phyloP scores from a whole-genome alignment of 2,888 invertebrate genomes.

The Orthonevra nobilis region DNA sequence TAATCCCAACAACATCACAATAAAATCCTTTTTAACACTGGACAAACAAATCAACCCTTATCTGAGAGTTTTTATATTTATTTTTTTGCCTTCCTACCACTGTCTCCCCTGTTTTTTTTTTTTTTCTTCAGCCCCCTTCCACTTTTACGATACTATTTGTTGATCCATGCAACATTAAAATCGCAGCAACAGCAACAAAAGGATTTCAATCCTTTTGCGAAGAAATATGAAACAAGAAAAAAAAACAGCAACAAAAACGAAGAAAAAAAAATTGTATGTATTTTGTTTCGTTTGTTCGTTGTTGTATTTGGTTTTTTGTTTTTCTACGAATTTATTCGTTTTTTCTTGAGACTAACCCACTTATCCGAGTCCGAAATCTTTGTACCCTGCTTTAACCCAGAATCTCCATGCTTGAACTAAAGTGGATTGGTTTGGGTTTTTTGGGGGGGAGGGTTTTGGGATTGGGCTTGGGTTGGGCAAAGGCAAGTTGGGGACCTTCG shows the following conservation, averaged over 20 bases:
- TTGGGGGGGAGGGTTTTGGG: too few species aligned
- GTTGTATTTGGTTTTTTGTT: conserved; percentile 42
- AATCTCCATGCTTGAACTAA: conserved; percentile 59
- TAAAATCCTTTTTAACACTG: conserved; percentile 62
- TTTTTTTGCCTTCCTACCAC: conserved; percentile 4
- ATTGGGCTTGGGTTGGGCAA: conserved; percentile 1
- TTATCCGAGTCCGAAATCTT: conserved; percentile 66
- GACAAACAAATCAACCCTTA: conserved; percentile 70
- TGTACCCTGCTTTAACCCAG: conserved; percentile 63
- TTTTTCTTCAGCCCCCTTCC: conserved; percentile 2
- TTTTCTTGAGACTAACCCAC: conserved; percentile 69
- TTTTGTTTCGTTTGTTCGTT: conserved; percentile 37
- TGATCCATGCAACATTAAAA: conserved; percentile 53
- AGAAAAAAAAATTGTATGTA: too few species aligned
- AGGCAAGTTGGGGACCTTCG: conserved; percentile 26
- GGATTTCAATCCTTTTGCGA: conserved; percentile 61
- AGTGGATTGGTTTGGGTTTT: too few species aligned
- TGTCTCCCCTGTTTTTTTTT: background rate
- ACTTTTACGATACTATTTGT: conserved; percentile 8
- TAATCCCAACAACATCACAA: conserved; percentile 64
- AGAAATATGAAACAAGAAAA: conserved; percentile 31
- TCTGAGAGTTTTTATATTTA: conserved; percentile 31
- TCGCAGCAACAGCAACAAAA: conserved; percentile 57
- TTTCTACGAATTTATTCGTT: conserved; percentile 39
- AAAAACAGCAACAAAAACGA: too few species aligned